Conservation (phyloP, 2,797 vertebrate genomes). For the Helostoma temminkii region DNA sequence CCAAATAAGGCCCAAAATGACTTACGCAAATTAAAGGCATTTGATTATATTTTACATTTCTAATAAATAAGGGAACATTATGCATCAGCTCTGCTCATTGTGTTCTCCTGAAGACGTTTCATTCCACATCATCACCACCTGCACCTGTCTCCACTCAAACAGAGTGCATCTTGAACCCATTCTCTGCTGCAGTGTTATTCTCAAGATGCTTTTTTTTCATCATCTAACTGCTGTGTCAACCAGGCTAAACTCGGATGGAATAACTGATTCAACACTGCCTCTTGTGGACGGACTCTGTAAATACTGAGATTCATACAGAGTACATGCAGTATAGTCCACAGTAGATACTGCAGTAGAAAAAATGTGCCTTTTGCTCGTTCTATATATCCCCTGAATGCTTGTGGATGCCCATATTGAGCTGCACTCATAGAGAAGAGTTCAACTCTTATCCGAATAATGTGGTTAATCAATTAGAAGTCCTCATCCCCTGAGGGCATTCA, state of each 20-base stretch:
- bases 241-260: slow-evolving; percentile 33
- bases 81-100: slow-evolving; percentile 30
- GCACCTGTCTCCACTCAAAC: slow-evolving; percentile 47
- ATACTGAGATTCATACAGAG: slow-evolving; percentile 24
- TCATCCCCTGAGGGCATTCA: slow-evolving; percentile 78
- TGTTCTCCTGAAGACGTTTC: slow-evolving; percentile 30
- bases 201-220: slow-evolving; percentile 54
- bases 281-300: slow-evolving; percentile 63
- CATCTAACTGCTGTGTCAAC: slow-evolving; percentile 56
- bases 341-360: slow-evolving; percentile 65
- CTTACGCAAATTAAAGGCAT: slow-evolving; percentile 37
- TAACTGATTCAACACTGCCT: slow-evolving; percentile 80
- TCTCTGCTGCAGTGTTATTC: slow-evolving; percentile 54
- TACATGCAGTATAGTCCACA: slow-evolving; percentile 68
- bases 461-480: slow-evolving; percentile 84
- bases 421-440: slow-evolving; percentile 73
- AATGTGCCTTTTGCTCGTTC: slow-evolving; percentile 54
- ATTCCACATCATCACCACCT: slow-evolving; percentile 37
- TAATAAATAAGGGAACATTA: slow-evolving; percentile 34
- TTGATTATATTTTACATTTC: slow-evolving; percentile 20
- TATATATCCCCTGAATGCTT: slow-evolving; percentile 55
- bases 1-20: slow-evolving; percentile 16
- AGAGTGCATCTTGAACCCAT: slow-evolving; percentile 40
- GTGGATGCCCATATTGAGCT: slow-evolving; percentile 69
- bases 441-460: slow-evolving; percentile 81